Base-by-base conservation (phyloP, 2,797 vertebrate genomes). In the Acipenser ruthenus region DNA sequence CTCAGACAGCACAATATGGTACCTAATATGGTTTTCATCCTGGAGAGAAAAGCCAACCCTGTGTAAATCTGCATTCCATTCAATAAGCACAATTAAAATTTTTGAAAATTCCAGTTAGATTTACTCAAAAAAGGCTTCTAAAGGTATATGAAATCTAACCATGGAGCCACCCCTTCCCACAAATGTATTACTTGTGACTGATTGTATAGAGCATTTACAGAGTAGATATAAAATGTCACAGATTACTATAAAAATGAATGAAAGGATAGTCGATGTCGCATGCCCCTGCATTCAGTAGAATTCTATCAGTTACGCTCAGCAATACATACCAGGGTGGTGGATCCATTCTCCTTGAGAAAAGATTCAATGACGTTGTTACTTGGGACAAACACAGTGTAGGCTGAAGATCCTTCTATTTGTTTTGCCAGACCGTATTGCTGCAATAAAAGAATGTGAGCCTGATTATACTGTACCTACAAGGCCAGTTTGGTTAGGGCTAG, bases 351-450 rank as follows among this genome's bases (percentile, higher is more conserved):
- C 60, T 69, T 86, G 6, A 95, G 82, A 71, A 90, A 94, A 48
- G 72, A 84, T 15, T 71, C 80, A 68, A 98, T 76, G 66, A 94
- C 96, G 0, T 74, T 61, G 0, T 98, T 86, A 58, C 77, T 87
- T 0, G 95, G 96, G 8, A 91, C 92, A 67, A 98, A 98, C 69
- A 97, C 67, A 0, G 96, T 97, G 72, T 94, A 98, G 2, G 82
- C 67, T 0, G 79, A 71, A 0, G 80, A 81, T 1, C 72, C 80
- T 74, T 95, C 90, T 3, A 99, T 89, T 64, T 82, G 74, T 0
- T 73, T 69, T 1, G 86, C 89, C 80, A 99, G 82, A 60, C 83
- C 83, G 67, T 94, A 88, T 71, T 91, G 85, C 96, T 99, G 79
- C 68, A 68, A 75, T 37, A 65, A 1, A 67, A 0, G 60, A 7